Evolutionary conservation across 1,140 invertebrate genomes (phyloP).

Genomic region (Leptinotarsa defecta): DNA sequence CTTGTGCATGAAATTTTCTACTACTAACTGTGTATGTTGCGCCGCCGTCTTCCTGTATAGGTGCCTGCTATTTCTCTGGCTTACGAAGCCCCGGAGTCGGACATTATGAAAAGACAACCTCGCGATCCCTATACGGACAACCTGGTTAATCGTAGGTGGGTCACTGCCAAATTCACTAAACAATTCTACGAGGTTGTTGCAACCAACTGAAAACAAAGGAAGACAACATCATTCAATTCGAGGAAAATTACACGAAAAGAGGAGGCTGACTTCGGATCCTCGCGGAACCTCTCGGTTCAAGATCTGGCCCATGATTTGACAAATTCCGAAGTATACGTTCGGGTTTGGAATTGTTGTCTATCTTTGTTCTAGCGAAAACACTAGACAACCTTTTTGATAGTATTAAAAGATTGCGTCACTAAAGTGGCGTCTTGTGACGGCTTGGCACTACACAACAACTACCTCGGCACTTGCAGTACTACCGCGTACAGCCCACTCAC

Average conservation of each 20-base stretch:
- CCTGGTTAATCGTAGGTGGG: conserved; percentile 91
- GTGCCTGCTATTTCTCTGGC: conserved; percentile 95
- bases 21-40: conserved; percentile 58
- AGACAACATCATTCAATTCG: background rate
- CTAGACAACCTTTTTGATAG: background rate
- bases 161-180: conserved; percentile 31
- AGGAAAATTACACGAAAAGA: background rate
- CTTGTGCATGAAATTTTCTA: conserved; percentile 50
- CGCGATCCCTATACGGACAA: conserved; percentile 92
- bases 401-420: conserved; percentile 24
- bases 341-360: conserved; percentile 12
- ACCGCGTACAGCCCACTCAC: conserved; percentile 17
- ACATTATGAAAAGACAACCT: conserved; percentile 96
- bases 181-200: conserved; percentile 15
- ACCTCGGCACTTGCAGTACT: conserved; percentile 45
- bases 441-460: conserved; percentile 47
- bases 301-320: background rate
- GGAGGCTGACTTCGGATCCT: background rate
- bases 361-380: conserved; percentile 15
- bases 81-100: conserved; percentile 94
- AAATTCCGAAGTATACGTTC: background rate
- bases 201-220: conserved; percentile 10
- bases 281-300: background rate
- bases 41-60: conserved; percentile 61
- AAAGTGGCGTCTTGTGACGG: conserved; percentile 47